Percentiles rank a stretch among this genome's conserved stretches.
Conservation (phyloP, 2,888 invertebrate genomes). For the Hyles lineata region DNA sequence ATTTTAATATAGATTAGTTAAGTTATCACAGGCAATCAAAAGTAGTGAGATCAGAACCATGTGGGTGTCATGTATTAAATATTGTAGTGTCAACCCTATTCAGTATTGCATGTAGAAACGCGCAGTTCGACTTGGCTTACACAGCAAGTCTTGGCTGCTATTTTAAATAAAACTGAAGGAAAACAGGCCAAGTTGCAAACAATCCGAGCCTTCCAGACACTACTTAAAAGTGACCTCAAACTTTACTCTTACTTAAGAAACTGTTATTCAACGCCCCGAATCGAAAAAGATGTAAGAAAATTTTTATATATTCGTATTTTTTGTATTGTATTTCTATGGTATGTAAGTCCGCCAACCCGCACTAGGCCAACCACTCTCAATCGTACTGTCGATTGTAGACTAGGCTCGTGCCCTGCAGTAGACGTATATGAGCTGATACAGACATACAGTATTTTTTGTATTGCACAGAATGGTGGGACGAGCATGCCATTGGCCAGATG, state of each 20-base stretch:
- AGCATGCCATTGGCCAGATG: too few species aligned
- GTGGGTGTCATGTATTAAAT: background rate
- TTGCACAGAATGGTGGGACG: too few species aligned
- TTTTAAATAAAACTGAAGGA: conserved; percentile 16
- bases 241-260: background rate
- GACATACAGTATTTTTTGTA: too few species aligned
- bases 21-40: too few species aligned
- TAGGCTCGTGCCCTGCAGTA: too few species aligned
- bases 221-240: background rate
- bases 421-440: too few species aligned
- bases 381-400: too few species aligned
- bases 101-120: background rate
- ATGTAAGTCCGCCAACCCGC: too few species aligned
- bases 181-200: conserved; percentile 14
- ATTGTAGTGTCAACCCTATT: conserved; percentile 2
- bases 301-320: background rate
- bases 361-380: too few species aligned
- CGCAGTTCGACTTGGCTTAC: conserved; percentile 10
- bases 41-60: too few species aligned
- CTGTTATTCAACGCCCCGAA: background rate
- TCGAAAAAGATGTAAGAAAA: background rate
- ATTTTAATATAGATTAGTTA: too few species aligned
- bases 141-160: conserved; percentile 9
- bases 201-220: conserved; percentile 12
- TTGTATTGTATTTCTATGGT: too few species aligned